Conservation (phyloP, 2,888 invertebrate species). For the Plagiodera versicolora region DNA sequence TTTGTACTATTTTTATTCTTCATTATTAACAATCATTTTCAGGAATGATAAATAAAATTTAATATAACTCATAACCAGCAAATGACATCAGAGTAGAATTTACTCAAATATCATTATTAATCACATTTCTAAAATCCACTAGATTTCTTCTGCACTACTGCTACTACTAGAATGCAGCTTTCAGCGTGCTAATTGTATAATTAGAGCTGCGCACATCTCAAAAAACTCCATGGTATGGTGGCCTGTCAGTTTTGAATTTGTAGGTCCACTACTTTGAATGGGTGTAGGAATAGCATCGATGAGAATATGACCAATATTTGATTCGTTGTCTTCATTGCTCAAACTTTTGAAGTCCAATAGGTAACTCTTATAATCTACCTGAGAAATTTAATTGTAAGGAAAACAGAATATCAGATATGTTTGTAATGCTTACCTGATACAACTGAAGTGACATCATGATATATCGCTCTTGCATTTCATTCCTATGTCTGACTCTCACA, state of each 20-base stretch:
- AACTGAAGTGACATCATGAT: slow-evolving; percentile 98
- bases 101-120: no score
- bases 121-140: not conserved
- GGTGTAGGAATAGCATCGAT: slow-evolving; percentile 50
- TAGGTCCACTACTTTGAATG: slow-evolving; percentile 39
- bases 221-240: slow-evolving; percentile 99
- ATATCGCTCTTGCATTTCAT: slow-evolving; percentile 75
- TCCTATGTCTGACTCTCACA: slow-evolving; percentile 90
- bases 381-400: slow-evolving; percentile 31
- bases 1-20: no score
- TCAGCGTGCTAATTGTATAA: slow-evolving; percentile 95
- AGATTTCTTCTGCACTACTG: not conserved
- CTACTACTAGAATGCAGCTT: no score
- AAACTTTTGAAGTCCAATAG: slow-evolving; percentile 96
- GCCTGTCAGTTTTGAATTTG: slow-evolving; percentile 55
- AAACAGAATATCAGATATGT: not conserved
- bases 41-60: no score
- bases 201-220: slow-evolving; percentile 99
- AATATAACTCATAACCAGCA: no score
- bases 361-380: slow-evolving; percentile 96
- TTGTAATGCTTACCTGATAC: slow-evolving; percentile 68
- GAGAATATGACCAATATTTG: slow-evolving; percentile 49
- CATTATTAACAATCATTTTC: no score
- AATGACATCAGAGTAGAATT: no score
- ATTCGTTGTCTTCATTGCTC: slow-evolving; percentile 71